Conservation (phyloP, 2,113 vertebrate species). For the Steatornis caripensis region DNA sequence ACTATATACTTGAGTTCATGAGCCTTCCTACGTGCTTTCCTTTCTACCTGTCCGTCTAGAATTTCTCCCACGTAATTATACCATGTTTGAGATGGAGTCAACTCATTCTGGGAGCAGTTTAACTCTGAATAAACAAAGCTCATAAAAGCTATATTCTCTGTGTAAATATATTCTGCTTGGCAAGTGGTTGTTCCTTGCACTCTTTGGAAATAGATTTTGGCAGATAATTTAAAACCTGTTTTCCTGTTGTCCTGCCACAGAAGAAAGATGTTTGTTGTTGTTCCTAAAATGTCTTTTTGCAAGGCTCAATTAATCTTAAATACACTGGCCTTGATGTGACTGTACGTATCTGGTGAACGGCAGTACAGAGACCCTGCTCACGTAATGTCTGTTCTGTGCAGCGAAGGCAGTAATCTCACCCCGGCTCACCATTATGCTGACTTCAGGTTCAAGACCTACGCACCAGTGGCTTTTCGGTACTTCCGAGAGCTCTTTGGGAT, state of each 20-base stretch:
- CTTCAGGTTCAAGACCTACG: constrained; percentile 98
- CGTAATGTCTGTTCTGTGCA: constrained; percentile 48
- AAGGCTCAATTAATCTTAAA: not conserved
- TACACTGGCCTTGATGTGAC: not conserved
- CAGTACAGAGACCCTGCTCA: not conserved
- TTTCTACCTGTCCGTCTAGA: not conserved
- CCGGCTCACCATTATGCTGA: constrained; percentile 96
- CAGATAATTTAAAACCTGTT: not conserved
- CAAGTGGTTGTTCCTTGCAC: not conserved
- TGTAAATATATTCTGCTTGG: not conserved
- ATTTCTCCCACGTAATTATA: not conserved
- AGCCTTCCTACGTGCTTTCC: not conserved
- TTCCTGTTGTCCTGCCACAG: not conserved
- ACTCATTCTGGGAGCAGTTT: not conserved
- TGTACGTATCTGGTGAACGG: rapidly evolving
- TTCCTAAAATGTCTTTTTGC: not conserved
- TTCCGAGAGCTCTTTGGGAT: constrained; percentile 98
- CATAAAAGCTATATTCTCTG: not conserved
- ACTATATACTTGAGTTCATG: not conserved
- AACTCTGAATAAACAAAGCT: not conserved
- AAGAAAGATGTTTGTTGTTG: not conserved
- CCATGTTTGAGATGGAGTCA: not conserved
- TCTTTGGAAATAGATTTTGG: not conserved
- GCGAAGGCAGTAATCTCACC: constrained; percentile 97
- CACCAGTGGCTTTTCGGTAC: constrained; percentile 97